Evolutionary conservation across 2,113 vertebrate species (phyloP).

Genomic region (Sclerurus mexicanus): DNA sequence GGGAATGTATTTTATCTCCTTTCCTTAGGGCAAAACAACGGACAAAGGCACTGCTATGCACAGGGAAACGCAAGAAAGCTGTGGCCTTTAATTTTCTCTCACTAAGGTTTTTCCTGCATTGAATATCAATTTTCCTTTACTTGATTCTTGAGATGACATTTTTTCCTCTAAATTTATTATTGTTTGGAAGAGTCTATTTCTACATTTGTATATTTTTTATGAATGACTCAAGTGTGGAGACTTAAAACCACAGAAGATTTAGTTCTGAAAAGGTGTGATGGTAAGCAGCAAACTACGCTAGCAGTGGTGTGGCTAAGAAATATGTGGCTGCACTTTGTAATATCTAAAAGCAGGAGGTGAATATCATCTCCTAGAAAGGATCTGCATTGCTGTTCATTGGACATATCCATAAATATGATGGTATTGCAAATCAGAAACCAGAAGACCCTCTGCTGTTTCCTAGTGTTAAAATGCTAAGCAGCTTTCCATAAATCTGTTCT

Average conservation of each 20-base stretch:
- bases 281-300: background rate
- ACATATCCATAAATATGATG: background rate
- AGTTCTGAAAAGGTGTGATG: background rate
- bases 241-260: background rate
- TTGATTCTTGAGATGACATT: background rate
- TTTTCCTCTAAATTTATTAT: background rate
- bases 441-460: background rate
- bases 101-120: background rate
- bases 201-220: background rate
- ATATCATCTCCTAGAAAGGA: background rate
- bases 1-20: slow-evolving; percentile 14
- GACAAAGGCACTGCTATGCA: slow-evolving; percentile 41
- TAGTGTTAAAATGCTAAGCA: background rate
- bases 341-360: background rate
- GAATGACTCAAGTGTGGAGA: background rate
- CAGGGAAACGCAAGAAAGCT: slow-evolving; percentile 17
- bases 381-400: background rate
- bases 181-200: background rate
- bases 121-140: background rate
- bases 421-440: background rate
- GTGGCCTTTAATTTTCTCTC: background rate
- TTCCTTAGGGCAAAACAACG: slow-evolving; percentile 46
- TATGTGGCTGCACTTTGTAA: background rate
- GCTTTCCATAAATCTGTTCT: slow-evolving; percentile 23
- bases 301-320: background rate